Evolutionary conservation across 2,797 vertebrate genomes (phyloP).

Genomic region (Sebastes glaucus): DNA sequence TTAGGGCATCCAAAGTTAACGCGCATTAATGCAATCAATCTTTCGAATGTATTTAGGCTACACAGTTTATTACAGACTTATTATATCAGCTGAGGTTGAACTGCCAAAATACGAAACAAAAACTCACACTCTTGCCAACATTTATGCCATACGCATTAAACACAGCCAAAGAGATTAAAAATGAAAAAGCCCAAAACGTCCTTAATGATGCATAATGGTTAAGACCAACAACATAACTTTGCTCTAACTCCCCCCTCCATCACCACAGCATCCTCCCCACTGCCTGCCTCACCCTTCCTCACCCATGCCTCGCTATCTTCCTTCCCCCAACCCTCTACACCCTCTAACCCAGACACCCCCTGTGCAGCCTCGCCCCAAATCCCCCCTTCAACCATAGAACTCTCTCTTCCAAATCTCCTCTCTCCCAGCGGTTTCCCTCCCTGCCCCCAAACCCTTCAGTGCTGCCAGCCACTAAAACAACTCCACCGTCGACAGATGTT

Average conservation of each 20-base stretch:
- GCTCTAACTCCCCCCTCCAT: neutral
- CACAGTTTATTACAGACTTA: neutral
- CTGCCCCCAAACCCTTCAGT: neutral
- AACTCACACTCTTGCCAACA: neutral
- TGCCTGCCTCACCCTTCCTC: slow-evolving; percentile 1
- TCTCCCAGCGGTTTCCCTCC: neutral
- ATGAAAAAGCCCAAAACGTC: neutral
- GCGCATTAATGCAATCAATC: too few relatives aligned
- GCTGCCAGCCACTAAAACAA: neutral
- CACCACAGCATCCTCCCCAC: neutral
- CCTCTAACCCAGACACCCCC: slow-evolving; percentile 71
- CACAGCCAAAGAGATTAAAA: neutral
- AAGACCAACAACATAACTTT: neutral
- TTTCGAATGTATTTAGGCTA: neutral
- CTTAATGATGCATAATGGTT: neutral
- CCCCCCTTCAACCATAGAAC: slow-evolving; percentile 39
- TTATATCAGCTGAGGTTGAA: neutral
- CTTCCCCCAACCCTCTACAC: neutral
- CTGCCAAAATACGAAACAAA: neutral
- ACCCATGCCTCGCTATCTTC: neutral
- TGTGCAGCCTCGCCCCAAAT: slow-evolving; percentile 55
- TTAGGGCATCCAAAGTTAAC: too few relatives aligned
- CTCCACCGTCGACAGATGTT: neutral
- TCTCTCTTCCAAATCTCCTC: slow-evolving; percentile 42
- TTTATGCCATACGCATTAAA: neutral